phyloP scores from a whole-genome alignment of 2,888 invertebrate genomes.

The Hyalella azteca region DNA sequence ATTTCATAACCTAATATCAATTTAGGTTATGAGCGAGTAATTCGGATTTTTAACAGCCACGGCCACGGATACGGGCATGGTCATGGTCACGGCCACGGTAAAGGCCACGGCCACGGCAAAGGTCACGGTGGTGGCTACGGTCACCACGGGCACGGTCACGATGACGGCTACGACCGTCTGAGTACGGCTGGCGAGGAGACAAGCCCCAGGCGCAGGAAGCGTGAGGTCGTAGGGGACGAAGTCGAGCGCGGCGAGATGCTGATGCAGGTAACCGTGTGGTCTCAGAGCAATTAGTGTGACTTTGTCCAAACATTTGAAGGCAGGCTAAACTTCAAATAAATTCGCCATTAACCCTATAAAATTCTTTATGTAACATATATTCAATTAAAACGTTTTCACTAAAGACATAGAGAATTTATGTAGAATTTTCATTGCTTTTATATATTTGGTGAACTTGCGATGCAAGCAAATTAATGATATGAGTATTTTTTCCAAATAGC shows the following conservation, averaged over 20 bases:
- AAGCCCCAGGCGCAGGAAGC: conserved; percentile 10
- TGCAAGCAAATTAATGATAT: no score
- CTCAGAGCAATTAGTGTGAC: no score
- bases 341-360: no score
- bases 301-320: no score
- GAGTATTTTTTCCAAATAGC: no score
- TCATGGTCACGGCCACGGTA: neutral
- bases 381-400: no score
- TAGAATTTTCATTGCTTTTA: no score
- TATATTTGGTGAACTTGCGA: no score
- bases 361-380: no score
- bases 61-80: neutral
- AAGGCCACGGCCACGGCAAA: conserved; percentile 6
- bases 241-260: neutral
- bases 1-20: neutral
- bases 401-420: no score
- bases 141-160: neutral
- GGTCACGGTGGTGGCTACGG: conserved; percentile 16
- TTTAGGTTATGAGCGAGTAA: neutral
- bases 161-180: conserved; percentile 17
- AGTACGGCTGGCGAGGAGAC: neutral
- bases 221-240: neutral
- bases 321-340: no score
- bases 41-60: neutral
- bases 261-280: conserved; percentile 35